Conservation (phyloP, 2,888 invertebrate genomes). For the Eubasilissa splendida region DNA sequence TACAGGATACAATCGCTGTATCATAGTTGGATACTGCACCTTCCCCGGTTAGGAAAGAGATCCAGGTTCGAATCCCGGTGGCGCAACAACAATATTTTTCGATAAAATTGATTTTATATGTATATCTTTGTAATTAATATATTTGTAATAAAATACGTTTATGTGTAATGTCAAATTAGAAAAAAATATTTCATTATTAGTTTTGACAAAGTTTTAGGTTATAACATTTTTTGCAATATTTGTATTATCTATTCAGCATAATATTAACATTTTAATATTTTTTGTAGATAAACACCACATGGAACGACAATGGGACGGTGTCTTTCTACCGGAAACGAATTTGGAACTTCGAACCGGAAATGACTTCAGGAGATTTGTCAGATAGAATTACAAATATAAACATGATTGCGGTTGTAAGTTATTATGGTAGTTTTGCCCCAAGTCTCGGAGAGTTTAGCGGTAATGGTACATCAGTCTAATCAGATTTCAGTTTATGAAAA, state of each 20-base stretch:
- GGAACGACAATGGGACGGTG: constrained; percentile 81
- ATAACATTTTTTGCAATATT: not conserved
- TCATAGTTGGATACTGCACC: too few relatives aligned
- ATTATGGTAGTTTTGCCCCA: not conserved
- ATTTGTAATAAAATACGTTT: too few relatives aligned
- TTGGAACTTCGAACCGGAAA: constrained; percentile 81
- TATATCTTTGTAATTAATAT: too few relatives aligned
- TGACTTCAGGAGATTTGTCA: constrained; percentile 79
- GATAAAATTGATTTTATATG: too few relatives aligned
- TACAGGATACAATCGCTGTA: too few relatives aligned
- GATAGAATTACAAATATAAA: constrained; percentile 83
- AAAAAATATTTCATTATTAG: too few relatives aligned
- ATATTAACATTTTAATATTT: not conserved
- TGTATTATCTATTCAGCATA: not conserved
- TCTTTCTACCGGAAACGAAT: constrained; percentile 82
- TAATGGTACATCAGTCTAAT: not conserved
- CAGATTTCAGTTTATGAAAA: too few relatives aligned
- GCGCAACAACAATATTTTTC: too few relatives aligned
- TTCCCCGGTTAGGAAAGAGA: too few relatives aligned
- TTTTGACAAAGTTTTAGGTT: too few relatives aligned
- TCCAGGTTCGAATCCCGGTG: too few relatives aligned
- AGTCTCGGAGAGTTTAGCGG: not conserved
- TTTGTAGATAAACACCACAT: constrained; percentile 64
- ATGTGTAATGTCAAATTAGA: too few relatives aligned
- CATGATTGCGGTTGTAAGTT: constrained; percentile 82